Conservation (phyloP, 1,140 invertebrate genomes). For the Drosophila dunni region DNA sequence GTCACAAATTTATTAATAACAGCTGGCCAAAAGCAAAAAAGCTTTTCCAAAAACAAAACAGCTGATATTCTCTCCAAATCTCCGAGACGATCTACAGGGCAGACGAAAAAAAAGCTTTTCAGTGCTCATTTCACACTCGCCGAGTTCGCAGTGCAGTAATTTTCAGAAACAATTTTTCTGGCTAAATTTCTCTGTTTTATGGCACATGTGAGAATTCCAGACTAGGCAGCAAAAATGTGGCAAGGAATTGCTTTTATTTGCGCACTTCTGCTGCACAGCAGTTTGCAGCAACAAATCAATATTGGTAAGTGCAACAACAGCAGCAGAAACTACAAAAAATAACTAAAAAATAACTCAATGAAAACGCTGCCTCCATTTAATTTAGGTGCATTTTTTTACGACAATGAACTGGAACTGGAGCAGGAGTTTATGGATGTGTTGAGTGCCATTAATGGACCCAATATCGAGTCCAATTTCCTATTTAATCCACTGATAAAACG, state of each 20-base stretch:
- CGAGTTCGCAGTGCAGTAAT: constrained; percentile 11
- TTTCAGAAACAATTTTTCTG: constrained; percentile 24
- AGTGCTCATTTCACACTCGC: constrained; percentile 18
- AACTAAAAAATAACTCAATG: not conserved
- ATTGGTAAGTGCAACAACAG: constrained; percentile 56
- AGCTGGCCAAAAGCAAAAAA: not conserved
- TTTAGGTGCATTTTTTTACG: constrained; percentile 85
- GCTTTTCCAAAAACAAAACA: constrained; percentile 38
- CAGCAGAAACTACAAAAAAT: constrained; percentile 5
- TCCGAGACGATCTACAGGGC: constrained; percentile 13
- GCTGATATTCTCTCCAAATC: constrained; percentile 15
- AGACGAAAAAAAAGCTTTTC: constrained; percentile 32
- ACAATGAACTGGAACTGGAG: constrained; percentile 83
- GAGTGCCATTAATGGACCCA: constrained; percentile 73
- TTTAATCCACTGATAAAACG: constrained; percentile 58
- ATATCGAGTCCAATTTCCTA: constrained; percentile 42
- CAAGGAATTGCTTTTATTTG: constrained; percentile 49
- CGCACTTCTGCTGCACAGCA: constrained; percentile 58
- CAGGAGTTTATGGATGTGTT: constrained; percentile 84
- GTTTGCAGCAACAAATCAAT: constrained; percentile 68
- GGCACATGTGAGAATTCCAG: constrained; percentile 28
- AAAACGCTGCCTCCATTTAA: not conserved
- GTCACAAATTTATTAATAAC: not conserved
- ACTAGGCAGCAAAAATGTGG: constrained; percentile 50
- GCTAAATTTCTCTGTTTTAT: constrained; percentile 18